Base-by-base conservation (phyloP, 2,888 invertebrate genomes). In the Xestia xanthographa region DNA sequence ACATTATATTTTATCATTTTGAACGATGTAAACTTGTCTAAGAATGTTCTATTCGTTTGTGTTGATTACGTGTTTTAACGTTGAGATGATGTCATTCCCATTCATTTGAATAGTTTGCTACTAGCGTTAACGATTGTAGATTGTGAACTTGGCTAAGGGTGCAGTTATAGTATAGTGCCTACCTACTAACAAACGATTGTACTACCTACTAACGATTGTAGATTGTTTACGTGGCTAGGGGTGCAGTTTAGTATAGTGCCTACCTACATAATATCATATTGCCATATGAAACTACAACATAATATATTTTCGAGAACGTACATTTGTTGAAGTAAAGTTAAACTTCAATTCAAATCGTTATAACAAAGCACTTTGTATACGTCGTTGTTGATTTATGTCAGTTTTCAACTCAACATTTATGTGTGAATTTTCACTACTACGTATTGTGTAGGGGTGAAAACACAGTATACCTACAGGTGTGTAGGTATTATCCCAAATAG, bases 301-400 rank as follows among this genome's bases (percentile, higher is more conserved):
- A 65, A 77, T 76, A 50, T 69, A 50, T 83, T 34, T 77, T 66
- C 62, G 43, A 50, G 60, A 66, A 56, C 48, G n/a, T 38, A 38
- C n/a, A 43, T 22, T 43, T 60, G 66, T 70, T 48, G 43, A 12
- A 69, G 9, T 69, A 53, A 77, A 77, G 56, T 77, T 69, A 65
- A 65, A 56, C 60, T 77, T 75, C n/a, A 80, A 67, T 82, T 82
- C 41, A 50, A n/a, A 48, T 70, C 29, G 60, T 41, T 48, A 69
- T 58, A 58, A 68, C 66, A 75, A 62, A 79, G 66, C 66, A 66
- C 75, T 66, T 53, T 65, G 50, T 58, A 29, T 38, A 68, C 43
- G 29, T 50, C 67, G 50, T 38, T 63, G 56, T 81, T 63, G 63
- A 65, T 82, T 65, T 75, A 53, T 53, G 50, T 75, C 38, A 65